A percentile compares a stretch with the other conserved stretches of the same genome.
phyloP scores from a whole-genome alignment of 2,113 vertebrate genomes.

The Parotia lawesii region DNA sequence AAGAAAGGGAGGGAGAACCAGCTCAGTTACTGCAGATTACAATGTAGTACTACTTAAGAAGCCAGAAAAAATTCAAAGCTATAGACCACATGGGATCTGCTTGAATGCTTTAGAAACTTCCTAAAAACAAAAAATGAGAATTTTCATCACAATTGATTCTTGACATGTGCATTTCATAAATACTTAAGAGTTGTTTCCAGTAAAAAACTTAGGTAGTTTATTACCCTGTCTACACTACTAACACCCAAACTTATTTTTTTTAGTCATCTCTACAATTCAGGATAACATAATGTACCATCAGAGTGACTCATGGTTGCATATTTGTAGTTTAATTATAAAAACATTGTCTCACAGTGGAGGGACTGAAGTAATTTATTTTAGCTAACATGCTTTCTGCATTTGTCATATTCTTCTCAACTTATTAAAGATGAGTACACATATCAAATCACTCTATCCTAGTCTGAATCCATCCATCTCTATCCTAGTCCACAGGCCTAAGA shows the following conservation, averaged over 20 bases:
- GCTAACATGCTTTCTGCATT: conserved; percentile 38
- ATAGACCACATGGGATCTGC: background rate
- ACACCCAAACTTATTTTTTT: conserved; percentile 10
- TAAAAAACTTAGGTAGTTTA: conserved; percentile 9
- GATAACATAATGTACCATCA: conserved; percentile 31
- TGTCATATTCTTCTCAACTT: conserved; percentile 33
- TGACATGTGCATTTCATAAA: conserved; percentile 55
- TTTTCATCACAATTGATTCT: conserved; percentile 58
- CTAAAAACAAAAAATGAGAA: conserved; percentile 40
- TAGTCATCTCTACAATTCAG: conserved; percentile 21
- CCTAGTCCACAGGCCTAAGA: background rate
- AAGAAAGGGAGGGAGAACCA: background rate
- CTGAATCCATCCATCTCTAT: too few species aligned
- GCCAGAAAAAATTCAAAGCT: background rate
- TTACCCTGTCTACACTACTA: background rate
- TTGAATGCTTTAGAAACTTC: conserved; percentile 2
- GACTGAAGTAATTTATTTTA: conserved; percentile 61
- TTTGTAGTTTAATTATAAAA: conserved; percentile 64
- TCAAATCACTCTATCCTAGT: background rate
- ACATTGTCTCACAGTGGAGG: conserved; percentile 48
- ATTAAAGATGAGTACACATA: conserved; percentile 21
- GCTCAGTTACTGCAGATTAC: background rate
- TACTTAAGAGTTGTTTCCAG: background rate
- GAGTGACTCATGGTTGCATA: conserved; percentile 47
- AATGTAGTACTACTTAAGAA: background rate